Conservation (phyloP, 2,113 vertebrate species). For the Chrysochloris asiatica region DNA sequence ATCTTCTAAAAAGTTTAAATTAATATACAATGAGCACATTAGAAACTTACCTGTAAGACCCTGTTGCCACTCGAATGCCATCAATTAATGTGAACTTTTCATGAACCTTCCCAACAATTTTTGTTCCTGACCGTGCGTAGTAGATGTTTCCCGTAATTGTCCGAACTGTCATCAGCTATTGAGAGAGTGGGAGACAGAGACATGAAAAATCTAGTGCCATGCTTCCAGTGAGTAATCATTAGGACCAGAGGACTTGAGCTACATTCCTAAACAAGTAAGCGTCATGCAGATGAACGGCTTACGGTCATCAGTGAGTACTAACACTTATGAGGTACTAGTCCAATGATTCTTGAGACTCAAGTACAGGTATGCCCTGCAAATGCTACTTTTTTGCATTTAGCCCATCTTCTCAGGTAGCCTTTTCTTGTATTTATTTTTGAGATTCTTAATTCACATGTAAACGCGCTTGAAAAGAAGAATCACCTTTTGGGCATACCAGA, state of each 20-base stretch:
- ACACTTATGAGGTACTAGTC: fast-evolving
- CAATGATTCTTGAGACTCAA: neutral
- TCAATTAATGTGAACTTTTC: conserved; percentile 98
- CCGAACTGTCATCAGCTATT: conserved; percentile 93
- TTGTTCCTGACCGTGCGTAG: conserved; percentile 93
- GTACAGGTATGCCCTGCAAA: neutral
- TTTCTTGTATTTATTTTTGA: conserved; percentile 3
- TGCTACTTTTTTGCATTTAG: neutral
- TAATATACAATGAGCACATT: neutral
- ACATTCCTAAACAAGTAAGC: too few species aligned
- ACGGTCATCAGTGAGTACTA: neutral
- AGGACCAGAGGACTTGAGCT: neutral
- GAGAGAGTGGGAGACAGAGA: conserved; percentile 44
- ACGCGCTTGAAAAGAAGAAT: neutral
- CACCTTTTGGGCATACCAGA: too few species aligned
- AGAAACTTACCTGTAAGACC: conserved; percentile 94
- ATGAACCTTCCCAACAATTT: conserved; percentile 94
- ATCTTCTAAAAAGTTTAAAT: neutral
- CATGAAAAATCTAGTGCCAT: conserved; percentile 18
- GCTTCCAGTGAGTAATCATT: neutral
- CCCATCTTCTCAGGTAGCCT: neutral
- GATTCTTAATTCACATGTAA: neutral
- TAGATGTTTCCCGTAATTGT: conserved; percentile 93
- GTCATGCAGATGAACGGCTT: neutral
- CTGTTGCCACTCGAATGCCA: conserved; percentile 94